Base-by-base conservation (phyloP, 2,113 vertebrate species). In the Climacteris rufus region DNA sequence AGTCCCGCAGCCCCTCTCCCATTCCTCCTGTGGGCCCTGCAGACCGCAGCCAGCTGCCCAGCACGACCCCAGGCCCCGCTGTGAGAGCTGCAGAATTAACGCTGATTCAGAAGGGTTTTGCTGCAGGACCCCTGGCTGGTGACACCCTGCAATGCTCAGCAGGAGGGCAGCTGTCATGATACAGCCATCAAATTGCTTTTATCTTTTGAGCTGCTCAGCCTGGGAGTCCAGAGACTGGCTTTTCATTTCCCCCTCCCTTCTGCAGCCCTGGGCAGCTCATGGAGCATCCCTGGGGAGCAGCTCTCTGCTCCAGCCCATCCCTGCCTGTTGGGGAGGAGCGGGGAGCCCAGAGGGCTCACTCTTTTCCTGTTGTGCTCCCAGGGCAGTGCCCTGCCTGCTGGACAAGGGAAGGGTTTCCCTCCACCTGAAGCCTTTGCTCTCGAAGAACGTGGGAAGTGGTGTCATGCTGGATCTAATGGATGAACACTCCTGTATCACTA, bases 61-160 rank as follows among this genome's bases (percentile, higher is more conserved):
- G 79, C 53, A 17, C 0, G 0, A n/a, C 35, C 45, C 40, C 18
- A 11, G 50, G n/a, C 11, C 28, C 3, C 0, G 0, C 0, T 3
- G 2, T 6, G 60, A 54, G 61, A 22, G 49, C 68, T 44, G 57
- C 59, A 17, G 68, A 39, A 7, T 39, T 13, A 10, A 42, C 8
- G 2, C 13, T 5, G 65, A 44, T 33, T 8, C 17, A 15, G 2
- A 39, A 31, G 13, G 8, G 33, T 8, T 52, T 15, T 8, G 20
- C 9, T 20, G 35, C 8, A 13, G 57, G 57, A 31, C 23, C 44
- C 22, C 35, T 50, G 75, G 60, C 45, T 5, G 4, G 14, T 0
- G 40, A 33, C 4, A 9, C 6, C 0, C 39, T 40, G 59, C 71
- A 44, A 1, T 5, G 69, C 56, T 42, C 33, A 9, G 44, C 10